Percentiles rank a stretch among this genome's conserved stretches.
phyloP scores from a whole-genome alignment of 2,797 vertebrate genomes.

The Pelodytes ibericus region DNA sequence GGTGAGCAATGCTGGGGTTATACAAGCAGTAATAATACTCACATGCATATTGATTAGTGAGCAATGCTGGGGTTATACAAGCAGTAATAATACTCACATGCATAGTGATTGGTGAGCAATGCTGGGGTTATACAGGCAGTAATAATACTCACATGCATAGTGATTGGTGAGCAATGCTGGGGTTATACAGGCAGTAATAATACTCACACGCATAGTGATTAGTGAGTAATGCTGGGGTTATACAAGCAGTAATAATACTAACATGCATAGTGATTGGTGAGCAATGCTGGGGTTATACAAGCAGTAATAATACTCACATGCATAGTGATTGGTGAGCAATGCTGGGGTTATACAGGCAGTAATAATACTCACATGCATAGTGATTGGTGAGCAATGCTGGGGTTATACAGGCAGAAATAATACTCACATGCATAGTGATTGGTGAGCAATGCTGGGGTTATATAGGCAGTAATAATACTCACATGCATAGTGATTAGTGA shows the following conservation, averaged over 20 bases:
- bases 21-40: too few relatives aligned
- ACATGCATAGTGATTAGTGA: not conserved
- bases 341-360: too few relatives aligned
- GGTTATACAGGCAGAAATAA: not conserved
- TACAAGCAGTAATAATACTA: not conserved
- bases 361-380: not conserved
- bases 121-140: not conserved
- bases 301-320: too few relatives aligned
- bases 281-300: too few relatives aligned
- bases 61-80: not conserved
- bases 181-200: too few relatives aligned
- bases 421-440: too few relatives aligned
- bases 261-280: too few relatives aligned
- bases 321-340: too few relatives aligned
- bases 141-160: too few relatives aligned
- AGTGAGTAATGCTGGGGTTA: not conserved
- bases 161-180: not conserved
- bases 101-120: not conserved
- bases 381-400: not conserved
- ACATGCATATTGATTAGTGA: too few relatives aligned
- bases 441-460: not conserved
- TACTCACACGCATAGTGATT: not conserved
- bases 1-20: too few relatives aligned
- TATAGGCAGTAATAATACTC: not conserved
- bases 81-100: not conserved